Evolutionary conservation across 2,797 vertebrate genomes (phyloP).

Genomic region (Gobio occitaniae): DNA sequence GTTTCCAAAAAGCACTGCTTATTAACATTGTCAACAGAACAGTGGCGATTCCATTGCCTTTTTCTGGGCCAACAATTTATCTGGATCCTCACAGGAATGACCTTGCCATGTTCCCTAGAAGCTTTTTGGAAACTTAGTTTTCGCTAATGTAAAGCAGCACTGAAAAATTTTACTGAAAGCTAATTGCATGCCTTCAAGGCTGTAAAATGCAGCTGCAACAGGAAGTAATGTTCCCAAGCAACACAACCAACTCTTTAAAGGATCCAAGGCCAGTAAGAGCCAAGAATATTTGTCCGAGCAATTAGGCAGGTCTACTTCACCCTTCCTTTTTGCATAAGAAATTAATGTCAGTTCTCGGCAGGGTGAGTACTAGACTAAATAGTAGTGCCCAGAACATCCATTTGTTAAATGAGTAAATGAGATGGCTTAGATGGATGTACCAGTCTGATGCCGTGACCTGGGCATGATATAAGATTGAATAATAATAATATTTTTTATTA

Average conservation of each 20-base stretch:
- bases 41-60: not conserved
- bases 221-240: slow-evolving; percentile 6
- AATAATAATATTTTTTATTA: too few relatives aligned
- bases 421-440: slow-evolving; percentile 36
- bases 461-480: not conserved
- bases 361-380: not conserved
- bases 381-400: slow-evolving; percentile 30
- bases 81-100: not conserved
- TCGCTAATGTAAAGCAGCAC: not conserved
- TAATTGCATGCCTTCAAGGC: slow-evolving; percentile 26
- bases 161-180: not conserved
- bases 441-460: slow-evolving; percentile 8
- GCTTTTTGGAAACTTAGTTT: slow-evolving; percentile 12
- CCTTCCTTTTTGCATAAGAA: not conserved
- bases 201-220: slow-evolving; percentile 1
- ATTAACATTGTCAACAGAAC: not conserved
- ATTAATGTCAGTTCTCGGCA: slow-evolving; percentile 7
- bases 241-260: slow-evolving; percentile 37
- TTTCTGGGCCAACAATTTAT: not conserved
- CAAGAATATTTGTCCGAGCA: slow-evolving; percentile 29
- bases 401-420: slow-evolving; percentile 36
- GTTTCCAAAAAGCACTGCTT: not conserved
- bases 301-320: slow-evolving; percentile 9
- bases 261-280: slow-evolving; percentile 28
- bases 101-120: slow-evolving; percentile 16